Evolutionary conservation across 2,888 invertebrate species (phyloP).

Genomic region (Drosophila testacea): DNA sequence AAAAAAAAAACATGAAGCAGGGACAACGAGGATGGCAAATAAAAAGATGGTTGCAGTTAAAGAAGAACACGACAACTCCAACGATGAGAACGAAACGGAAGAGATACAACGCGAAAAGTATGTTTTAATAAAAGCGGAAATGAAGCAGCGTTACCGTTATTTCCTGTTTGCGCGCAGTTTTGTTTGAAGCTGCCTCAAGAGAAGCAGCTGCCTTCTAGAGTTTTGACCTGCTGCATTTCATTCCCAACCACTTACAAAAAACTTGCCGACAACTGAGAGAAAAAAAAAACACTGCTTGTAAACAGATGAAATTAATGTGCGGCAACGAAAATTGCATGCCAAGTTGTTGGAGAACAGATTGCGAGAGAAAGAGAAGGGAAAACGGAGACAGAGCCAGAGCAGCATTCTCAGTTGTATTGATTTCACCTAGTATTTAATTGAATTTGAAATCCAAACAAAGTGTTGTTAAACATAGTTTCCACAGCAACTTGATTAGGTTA

Average conservation of each 20-base stretch:
- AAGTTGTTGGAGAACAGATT: not conserved
- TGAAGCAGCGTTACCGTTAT: slow-evolving; percentile 81
- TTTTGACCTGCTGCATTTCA: slow-evolving; percentile 52
- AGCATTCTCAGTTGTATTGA: slow-evolving; percentile 45
- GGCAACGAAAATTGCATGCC: slow-evolving; percentile 43
- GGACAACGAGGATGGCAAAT: slow-evolving; percentile 42
- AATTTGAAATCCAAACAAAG: slow-evolving; percentile 26
- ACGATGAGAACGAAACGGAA: slow-evolving; percentile 51
- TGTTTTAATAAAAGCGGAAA: slow-evolving; percentile 81
- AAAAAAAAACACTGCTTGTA: slow-evolving; percentile 57
- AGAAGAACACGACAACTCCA: slow-evolving; percentile 18
- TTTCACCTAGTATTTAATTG: slow-evolving; percentile 42
- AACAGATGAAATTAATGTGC: slow-evolving; percentile 77
- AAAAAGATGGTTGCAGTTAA: slow-evolving; percentile 52
- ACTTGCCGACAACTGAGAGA: slow-evolving; percentile 44
- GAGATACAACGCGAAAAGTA: slow-evolving; percentile 77
- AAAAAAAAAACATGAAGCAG: slow-evolving; percentile 27
- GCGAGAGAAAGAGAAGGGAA: too few species aligned
- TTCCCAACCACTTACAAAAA: slow-evolving; percentile 67
- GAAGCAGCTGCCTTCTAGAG: not conserved
- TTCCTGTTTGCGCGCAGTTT: slow-evolving; percentile 76
- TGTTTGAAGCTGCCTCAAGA: slow-evolving; percentile 58
- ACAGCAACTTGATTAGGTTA: not conserved
- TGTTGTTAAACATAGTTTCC: not conserved
- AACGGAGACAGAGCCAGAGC: not conserved